A percentile compares a stretch with the other conserved stretches of the same genome.
Evolutionary conservation across 1,140 invertebrate species (phyloP).

Genomic region (Drosophila insularis): DNA sequence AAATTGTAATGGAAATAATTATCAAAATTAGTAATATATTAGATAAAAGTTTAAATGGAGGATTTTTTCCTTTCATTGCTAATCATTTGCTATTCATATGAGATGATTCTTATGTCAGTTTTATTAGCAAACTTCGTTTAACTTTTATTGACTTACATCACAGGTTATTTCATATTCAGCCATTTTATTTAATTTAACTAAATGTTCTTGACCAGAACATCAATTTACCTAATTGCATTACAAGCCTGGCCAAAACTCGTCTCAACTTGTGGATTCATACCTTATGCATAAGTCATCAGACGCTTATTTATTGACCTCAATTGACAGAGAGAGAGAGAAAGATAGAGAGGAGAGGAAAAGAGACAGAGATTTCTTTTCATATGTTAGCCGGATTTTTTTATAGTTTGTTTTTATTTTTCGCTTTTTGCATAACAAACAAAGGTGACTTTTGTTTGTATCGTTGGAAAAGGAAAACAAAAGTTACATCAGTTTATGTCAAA

Average conservation of each 20-base stretch:
- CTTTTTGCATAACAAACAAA: slow-evolving; percentile 73
- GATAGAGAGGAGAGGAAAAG: neutral
- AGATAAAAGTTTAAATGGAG: no score
- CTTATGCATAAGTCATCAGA: slow-evolving; percentile 74
- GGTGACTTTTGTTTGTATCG: slow-evolving; percentile 56
- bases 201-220: slow-evolving; percentile 22
- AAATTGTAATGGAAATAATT: no score
- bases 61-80: no score
- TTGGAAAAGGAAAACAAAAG: slow-evolving; percentile 71
- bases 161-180: neutral
- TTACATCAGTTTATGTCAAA: slow-evolving; percentile 62
- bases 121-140: neutral
- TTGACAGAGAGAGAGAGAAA: slow-evolving; percentile 29
- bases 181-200: slow-evolving; percentile 20
- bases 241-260: slow-evolving; percentile 1
- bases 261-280: slow-evolving; percentile 4
- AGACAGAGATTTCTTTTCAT: slow-evolving; percentile 9
- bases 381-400: slow-evolving; percentile 38
- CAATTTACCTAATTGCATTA: slow-evolving; percentile 43
- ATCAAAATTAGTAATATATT: no score
- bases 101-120: neutral
- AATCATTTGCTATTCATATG: neutral
- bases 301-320: slow-evolving; percentile 57
- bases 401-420: slow-evolving; percentile 41
- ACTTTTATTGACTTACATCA: slow-evolving; percentile 9